A percentile compares a stretch with the other conserved stretches of the same genome.
Evolutionary conservation across 2,113 vertebrate genomes (phyloP).

Genomic region (Herpetotheres cachinnans): DNA sequence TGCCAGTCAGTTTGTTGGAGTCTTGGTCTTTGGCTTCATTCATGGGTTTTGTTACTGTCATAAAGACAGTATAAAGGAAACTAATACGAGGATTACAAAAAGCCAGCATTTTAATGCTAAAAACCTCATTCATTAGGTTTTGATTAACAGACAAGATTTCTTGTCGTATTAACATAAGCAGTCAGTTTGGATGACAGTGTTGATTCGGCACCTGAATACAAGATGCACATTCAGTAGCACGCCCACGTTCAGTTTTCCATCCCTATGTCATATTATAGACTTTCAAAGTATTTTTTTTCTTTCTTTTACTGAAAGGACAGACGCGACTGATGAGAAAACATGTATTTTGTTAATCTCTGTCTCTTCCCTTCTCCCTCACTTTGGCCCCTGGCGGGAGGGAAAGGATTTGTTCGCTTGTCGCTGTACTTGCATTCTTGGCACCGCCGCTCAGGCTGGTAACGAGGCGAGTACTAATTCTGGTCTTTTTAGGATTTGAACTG

Average conservation of each 20-base stretch:
- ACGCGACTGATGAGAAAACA: neutral
- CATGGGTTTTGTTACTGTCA: neutral
- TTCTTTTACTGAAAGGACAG: neutral
- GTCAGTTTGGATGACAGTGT: neutral
- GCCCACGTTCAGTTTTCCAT: neutral
- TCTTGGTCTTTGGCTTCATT: neutral
- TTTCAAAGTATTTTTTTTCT: neutral
- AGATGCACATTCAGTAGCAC: neutral
- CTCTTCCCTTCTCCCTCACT: neutral
- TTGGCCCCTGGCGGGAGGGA: neutral
- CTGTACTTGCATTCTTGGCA: neutral
- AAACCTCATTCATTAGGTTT: neutral
- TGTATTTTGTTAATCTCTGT: neutral
- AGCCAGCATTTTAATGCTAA: conserved; percentile 21
- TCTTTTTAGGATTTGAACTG: neutral
- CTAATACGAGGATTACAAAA: neutral
- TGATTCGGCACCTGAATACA: neutral
- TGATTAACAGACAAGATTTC: conserved; percentile 6
- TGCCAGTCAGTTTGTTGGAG: neutral
- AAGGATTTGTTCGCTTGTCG: neutral
- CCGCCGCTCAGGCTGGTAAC: neutral
- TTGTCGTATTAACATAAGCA: neutral
- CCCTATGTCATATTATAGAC: too few relatives aligned
- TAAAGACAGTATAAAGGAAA: neutral
- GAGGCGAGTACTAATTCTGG: neutral